Percentiles rank a stretch among this genome's conserved stretches.
Evolutionary conservation across 2,797 vertebrate genomes (phyloP).

Genomic region (Euphonia xanthogaster): DNA sequence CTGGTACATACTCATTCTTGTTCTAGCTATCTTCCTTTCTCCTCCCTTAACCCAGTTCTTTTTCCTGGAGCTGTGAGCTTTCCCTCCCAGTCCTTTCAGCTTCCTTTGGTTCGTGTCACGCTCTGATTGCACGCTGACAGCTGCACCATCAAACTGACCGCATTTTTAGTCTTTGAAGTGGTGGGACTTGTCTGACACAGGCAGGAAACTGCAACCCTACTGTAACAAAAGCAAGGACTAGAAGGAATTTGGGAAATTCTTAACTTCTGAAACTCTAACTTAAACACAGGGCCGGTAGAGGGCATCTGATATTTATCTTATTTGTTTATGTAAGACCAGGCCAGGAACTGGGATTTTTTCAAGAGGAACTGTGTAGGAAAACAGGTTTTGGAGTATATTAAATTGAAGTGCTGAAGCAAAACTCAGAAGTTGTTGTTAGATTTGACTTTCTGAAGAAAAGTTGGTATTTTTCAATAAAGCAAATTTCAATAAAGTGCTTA

Average conservation of each 20-base stretch:
- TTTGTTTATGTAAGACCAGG: neutral
- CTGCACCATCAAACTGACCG: neutral
- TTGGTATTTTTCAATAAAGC: neutral
- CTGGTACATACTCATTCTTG: neutral
- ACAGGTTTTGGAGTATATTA: neutral
- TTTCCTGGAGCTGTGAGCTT: neutral
- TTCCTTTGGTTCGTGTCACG: neutral
- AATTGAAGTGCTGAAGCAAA: neutral
- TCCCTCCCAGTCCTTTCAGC: neutral
- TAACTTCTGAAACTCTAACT: constrained; percentile 4
- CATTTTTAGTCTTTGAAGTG: neutral
- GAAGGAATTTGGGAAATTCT: constrained; percentile 22
- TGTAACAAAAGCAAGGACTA: constrained; percentile 11
- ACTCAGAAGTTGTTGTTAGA: neutral
- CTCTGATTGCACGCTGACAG: neutral
- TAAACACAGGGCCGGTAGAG: neutral
- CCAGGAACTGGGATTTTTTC: neutral
- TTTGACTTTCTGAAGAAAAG: neutral
- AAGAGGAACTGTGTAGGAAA: neutral
- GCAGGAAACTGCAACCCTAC: neutral
- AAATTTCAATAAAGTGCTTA: neutral
- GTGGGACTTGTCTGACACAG: neutral
- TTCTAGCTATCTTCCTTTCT: neutral
- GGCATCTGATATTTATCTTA: constrained; percentile 22
- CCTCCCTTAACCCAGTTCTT: neutral